Evolutionary conservation across 2,888 invertebrate genomes (phyloP).

Genomic region (Chloromyia formosa): DNA sequence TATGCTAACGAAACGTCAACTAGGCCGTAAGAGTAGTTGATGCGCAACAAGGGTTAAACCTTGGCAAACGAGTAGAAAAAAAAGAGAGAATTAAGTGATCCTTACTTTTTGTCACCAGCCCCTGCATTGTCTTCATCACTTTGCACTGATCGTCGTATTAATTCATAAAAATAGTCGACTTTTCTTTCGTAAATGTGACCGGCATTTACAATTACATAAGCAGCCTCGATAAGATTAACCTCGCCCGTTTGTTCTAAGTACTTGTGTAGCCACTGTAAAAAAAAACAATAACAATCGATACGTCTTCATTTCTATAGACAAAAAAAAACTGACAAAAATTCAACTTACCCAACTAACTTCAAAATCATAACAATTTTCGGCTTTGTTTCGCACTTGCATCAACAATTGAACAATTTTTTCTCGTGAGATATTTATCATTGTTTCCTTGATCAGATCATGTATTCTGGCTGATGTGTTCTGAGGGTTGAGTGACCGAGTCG

Average conservation of each 20-base stretch:
- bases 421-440: constrained; percentile 53
- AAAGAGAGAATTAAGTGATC: too few species aligned
- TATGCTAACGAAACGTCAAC: too few species aligned
- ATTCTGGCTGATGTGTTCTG: constrained; percentile 2
- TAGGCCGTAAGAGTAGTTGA: too few species aligned
- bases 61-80: too few species aligned
- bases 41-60: too few species aligned
- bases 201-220: constrained; percentile 56
- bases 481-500: neutral
- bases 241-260: constrained; percentile 37
- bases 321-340: too few species aligned
- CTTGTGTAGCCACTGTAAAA: constrained; percentile 15
- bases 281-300: constrained; percentile 8
- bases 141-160: constrained; percentile 53
- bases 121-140: constrained; percentile 9
- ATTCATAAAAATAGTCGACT: constrained; percentile 57
- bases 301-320: neutral
- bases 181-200: constrained; percentile 59
- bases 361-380: constrained; percentile 57
- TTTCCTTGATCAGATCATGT: constrained; percentile 54
- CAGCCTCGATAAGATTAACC: constrained; percentile 53
- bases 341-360: constrained; percentile 58
- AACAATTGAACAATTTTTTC: constrained; percentile 56
- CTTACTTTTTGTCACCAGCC: constrained; percentile 12
- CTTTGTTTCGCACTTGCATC: constrained; percentile 58